Evolutionary conservation across 2,888 invertebrate species (phyloP), one percentile per base, ranked within the genome.

Genomic region (Stenoptilia bipunctidactyla): DNA sequence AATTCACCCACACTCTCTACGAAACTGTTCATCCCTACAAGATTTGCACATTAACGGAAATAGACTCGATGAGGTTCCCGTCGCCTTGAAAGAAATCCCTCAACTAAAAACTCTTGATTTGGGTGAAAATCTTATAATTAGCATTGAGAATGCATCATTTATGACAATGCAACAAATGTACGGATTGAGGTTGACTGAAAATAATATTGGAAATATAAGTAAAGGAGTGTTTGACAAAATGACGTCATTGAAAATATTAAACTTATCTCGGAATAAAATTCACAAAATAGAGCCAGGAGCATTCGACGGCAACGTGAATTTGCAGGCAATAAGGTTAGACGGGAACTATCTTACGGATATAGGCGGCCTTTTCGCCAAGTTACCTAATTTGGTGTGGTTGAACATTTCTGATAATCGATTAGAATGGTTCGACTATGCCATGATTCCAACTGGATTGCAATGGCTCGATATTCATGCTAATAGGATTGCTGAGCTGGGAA

Each of bases 391-490:
- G 50, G 90, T 92, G 49, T 93, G 93, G 92, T 83, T 94, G 43
- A 94, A 94, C 66, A 92, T 94, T 62, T 93, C 93, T 57, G 92
- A 92, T 74, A 94, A 94, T 77, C 88, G 89, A 63, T 85, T 94
- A 50, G 90, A 90, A 75, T 89, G 89, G 88, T 92, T 94, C 70
- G 93, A 94, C 76, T 94, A 93, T 69, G 91, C 92, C 41, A 88
- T 93, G 74, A 91, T 94, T 68, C 94, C 94, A 45, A 91, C 91
- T 51, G 90, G 91, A 62, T 84, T 94, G 54, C 91, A 92, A 76
- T 92, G 92, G 91, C 79, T 94, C 54, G 93, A 94, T 76, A 90
- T 94, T 60, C 93, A 93, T 61, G 88, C 91, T 49, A 94, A 94
- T 80, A 89, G 90, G 74, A 93, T 94, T 51, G 88, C 88, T 53